Evolutionary conservation across 2,888 invertebrate genomes (phyloP).

Genomic region (Panzeria rudis): DNA sequence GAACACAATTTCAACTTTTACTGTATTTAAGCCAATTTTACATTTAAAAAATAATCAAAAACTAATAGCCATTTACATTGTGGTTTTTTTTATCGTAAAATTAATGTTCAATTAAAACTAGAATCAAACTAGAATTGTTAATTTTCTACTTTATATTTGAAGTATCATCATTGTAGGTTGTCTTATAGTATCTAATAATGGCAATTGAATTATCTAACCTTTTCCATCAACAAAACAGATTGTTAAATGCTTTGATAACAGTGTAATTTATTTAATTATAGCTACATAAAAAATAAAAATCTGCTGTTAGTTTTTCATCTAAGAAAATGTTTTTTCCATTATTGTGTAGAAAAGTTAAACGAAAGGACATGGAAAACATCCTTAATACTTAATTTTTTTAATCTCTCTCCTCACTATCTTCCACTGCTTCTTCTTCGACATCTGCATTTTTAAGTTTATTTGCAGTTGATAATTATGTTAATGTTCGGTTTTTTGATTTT

Average conservation of each 20-base stretch:
- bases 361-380: background rate
- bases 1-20: too few species aligned
- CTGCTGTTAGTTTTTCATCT: background rate
- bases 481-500: constrained; percentile 30
- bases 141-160: background rate
- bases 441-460: background rate
- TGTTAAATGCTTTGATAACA: constrained; percentile 40
- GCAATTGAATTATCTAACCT: background rate
- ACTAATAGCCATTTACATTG: too few species aligned
- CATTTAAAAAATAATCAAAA: too few species aligned
- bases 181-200: background rate
- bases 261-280: constrained; percentile 59
- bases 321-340: background rate
- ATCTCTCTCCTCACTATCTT: background rate
- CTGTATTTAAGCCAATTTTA: too few species aligned
- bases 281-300: constrained; percentile 10
- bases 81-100: too few species aligned
- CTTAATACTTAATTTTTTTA: background rate
- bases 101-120: too few species aligned
- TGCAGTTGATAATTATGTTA: constrained; percentile 56
- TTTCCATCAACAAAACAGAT: constrained; percentile 10
- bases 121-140: background rate
- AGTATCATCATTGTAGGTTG: background rate
- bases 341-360: background rate
- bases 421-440: background rate